These are phyloP conservation scores for Micronisus gabar DNA, from an alignment of 2,113 vertebrate genomes.

Conservation along the genomic window DNA sequence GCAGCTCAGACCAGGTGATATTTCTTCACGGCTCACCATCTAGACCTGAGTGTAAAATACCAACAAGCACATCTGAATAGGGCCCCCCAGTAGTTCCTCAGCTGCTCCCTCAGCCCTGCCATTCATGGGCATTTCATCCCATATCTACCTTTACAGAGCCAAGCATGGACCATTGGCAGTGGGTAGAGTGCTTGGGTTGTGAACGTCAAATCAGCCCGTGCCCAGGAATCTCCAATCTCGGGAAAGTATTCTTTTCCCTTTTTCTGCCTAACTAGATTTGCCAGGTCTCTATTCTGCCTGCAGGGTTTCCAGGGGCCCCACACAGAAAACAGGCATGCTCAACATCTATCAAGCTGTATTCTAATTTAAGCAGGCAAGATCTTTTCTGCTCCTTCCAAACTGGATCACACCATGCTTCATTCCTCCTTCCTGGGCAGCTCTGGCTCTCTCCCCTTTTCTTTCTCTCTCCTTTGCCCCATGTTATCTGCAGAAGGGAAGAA, in stretches of 20 bases:
- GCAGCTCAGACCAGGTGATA: neutral
- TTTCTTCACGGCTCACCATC: neutral
- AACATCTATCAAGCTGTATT: neutral
- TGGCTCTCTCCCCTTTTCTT: neutral
- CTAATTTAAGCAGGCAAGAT: neutral
- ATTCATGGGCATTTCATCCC: rapidly evolving
- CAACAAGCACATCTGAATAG: neutral
- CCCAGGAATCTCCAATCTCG: neutral
- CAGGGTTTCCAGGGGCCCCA: neutral
- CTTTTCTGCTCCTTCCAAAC: neutral
- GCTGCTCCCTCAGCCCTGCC: neutral
- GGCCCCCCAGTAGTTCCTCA: rapidly evolving
- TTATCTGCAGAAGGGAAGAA: neutral
- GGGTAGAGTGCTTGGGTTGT: neutral
- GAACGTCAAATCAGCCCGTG: neutral
- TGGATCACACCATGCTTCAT: neutral
- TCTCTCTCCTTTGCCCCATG: neutral
- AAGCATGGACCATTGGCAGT: rapidly evolving
- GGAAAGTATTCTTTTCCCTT: neutral
- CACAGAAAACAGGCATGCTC: neutral
- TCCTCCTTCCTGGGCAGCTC: neutral
- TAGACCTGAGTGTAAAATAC: neutral
- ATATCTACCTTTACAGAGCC: neutral
- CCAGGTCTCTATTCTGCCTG: neutral
- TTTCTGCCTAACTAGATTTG: neutral